Conservation (phyloP, 2,888 invertebrate genomes). For the Cecidostiba fungosa region DNA sequence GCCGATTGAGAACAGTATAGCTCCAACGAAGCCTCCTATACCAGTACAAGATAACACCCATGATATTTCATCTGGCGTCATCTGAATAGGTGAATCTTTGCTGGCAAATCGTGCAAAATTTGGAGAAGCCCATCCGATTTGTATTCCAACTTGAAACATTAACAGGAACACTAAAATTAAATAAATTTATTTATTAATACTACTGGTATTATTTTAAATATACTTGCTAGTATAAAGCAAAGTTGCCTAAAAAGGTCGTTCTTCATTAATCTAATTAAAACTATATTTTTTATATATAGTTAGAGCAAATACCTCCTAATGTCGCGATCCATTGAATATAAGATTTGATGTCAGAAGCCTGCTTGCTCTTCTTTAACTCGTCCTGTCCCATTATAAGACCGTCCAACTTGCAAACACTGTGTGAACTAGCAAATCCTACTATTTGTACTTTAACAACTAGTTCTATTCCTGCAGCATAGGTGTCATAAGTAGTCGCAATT, state of each 20-base stretch:
- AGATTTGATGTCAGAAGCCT: not conserved
- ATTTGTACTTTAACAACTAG: not conserved
- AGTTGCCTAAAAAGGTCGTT: not conserved
- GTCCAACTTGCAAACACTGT: not conserved
- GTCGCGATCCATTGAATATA: conserved; percentile 41
- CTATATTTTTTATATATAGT: not conserved
- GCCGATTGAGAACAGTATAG: not conserved
- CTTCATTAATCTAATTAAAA: not conserved
- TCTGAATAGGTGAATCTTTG: not conserved
- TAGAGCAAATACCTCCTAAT: conserved; percentile 13
- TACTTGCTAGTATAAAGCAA: not conserved
- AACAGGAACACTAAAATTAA: conserved; percentile 68
- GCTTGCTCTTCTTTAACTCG: not conserved
- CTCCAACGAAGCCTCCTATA: not conserved
- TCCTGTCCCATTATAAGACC: not conserved
- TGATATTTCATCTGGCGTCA: conserved; percentile 67
- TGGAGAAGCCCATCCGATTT: conserved; percentile 73
- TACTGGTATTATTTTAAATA: not conserved
- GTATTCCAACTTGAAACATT: conserved; percentile 67
- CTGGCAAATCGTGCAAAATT: conserved; percentile 65
- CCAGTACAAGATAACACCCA: conserved; percentile 69
- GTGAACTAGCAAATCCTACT: not conserved
- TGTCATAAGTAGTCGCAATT: not conserved
- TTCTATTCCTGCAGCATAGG: not conserved
- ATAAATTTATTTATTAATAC: not conserved